Evolutionary conservation across 2,113 vertebrate genomes (phyloP).

Genomic region (Phrynocephalus versicolor): DNA sequence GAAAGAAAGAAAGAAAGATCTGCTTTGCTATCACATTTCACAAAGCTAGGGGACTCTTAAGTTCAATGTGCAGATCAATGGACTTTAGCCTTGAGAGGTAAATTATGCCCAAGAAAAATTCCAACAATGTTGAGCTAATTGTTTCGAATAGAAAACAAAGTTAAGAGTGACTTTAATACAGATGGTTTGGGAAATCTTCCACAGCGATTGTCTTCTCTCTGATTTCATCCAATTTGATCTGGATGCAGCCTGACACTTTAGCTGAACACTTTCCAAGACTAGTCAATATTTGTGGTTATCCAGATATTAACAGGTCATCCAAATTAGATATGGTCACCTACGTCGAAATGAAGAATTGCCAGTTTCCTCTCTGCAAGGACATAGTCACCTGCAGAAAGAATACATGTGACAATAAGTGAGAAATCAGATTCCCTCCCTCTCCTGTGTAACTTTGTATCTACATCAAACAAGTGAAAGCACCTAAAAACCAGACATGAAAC

Average conservation of each 20-base stretch:
- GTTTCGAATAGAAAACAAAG: neutral
- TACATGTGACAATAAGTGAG: neutral
- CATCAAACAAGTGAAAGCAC: neutral
- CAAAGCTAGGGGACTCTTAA: neutral
- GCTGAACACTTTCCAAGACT: neutral
- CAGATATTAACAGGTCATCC: neutral
- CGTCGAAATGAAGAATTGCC: slow-evolving; percentile 11
- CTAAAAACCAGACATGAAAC: neutral
- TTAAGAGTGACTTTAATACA: neutral
- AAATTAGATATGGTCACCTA: neutral
- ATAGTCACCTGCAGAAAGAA: neutral
- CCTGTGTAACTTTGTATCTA: neutral
- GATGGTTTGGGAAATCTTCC: neutral
- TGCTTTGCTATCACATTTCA: too few relatives aligned
- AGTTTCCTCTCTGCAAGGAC: neutral
- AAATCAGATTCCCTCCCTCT: neutral
- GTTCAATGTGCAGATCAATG: neutral
- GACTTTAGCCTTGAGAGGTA: too few relatives aligned
- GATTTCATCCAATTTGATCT: neutral
- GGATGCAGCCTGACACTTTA: neutral
- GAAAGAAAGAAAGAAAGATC: too few relatives aligned
- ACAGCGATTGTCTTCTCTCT: neutral
- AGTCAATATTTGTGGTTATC: neutral
- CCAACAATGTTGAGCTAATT: neutral
- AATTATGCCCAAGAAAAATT: neutral